Percentiles rank a stretch among this genome's conserved stretches.
phyloP scores from a whole-genome alignment of 2,888 invertebrate genomes.

The Tethea ocularis region DNA sequence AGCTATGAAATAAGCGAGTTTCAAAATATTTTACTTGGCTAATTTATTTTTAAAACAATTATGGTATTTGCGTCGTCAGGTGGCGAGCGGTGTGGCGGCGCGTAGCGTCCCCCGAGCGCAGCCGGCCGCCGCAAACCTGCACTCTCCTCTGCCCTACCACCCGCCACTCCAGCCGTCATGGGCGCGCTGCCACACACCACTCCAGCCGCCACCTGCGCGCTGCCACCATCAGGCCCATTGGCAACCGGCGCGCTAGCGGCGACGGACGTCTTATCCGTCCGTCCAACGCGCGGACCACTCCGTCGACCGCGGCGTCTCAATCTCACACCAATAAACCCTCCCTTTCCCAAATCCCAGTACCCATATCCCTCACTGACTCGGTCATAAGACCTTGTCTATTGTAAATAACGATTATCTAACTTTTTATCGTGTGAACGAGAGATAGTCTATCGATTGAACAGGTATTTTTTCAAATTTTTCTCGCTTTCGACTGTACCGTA shows the following conservation, averaged over 20 bases:
- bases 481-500: conserved; percentile 84
- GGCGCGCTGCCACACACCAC: conserved; percentile 41
- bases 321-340: conserved; percentile 40
- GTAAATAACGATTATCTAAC: conserved; percentile 81
- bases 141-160: conserved; percentile 42
- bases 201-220: conserved; percentile 28
- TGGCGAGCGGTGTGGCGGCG: conserved; percentile 82
- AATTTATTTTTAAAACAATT: conserved; percentile 10
- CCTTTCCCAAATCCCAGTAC: conserved; percentile 32
- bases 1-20: too few relatives aligned
- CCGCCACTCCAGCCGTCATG: conserved; percentile 27
- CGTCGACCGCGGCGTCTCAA: conserved; percentile 69
- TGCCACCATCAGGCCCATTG: conserved; percentile 33
- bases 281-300: conserved; percentile 58
- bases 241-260: conserved; percentile 49
- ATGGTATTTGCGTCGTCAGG: conserved; percentile 45
- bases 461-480: conserved; percentile 83
- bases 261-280: conserved; percentile 55
- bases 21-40: too few relatives aligned
- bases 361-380: conserved; percentile 39
- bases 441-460: conserved; percentile 81
- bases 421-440: conserved; percentile 82
- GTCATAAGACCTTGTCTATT: conserved; percentile 67
- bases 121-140: conserved; percentile 41
- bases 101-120: conserved; percentile 51